Percentiles rank a stretch among this genome's conserved stretches.
These are phyloP conservation scores for Leucania comma DNA, from an alignment of 2,888 invertebrate species.

Conservation along the genomic window DNA sequence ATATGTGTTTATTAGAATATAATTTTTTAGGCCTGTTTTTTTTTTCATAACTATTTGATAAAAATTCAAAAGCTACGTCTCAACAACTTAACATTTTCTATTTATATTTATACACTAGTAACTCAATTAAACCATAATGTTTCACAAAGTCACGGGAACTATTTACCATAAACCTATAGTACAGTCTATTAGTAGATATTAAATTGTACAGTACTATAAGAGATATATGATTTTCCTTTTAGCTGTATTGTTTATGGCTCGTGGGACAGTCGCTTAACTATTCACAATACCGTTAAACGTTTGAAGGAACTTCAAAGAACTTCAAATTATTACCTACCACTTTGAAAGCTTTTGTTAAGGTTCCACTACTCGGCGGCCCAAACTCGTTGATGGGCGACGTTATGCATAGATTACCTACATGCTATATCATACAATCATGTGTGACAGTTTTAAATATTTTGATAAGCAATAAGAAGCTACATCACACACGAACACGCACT, in stretches of 20 bases:
- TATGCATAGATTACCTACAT: no score
- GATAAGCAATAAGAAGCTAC: no score
- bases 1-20: no score
- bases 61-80: no score
- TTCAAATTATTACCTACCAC: constrained; percentile 52
- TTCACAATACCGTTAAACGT: constrained; percentile 69
- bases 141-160: constrained; percentile 24
- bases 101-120: no score
- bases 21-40: no score
- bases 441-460: no score
- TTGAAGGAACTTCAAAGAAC: constrained; percentile 50
- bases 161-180: constrained; percentile 32
- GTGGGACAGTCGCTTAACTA: constrained; percentile 69
- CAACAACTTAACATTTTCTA: no score
- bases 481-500: no score
- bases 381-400: no score
- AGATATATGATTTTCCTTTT: constrained; percentile 58
- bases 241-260: constrained; percentile 74
- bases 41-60: no score
- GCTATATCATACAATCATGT: no score
- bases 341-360: constrained; percentile 40
- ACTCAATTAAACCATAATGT: constrained; percentile 28
- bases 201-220: constrained; percentile 66
- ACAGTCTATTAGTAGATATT: constrained; percentile 59
- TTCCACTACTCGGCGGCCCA: neutral